Evolutionary conservation across 2,113 vertebrate genomes (phyloP).

Genomic region (Trichechus manatus): DNA sequence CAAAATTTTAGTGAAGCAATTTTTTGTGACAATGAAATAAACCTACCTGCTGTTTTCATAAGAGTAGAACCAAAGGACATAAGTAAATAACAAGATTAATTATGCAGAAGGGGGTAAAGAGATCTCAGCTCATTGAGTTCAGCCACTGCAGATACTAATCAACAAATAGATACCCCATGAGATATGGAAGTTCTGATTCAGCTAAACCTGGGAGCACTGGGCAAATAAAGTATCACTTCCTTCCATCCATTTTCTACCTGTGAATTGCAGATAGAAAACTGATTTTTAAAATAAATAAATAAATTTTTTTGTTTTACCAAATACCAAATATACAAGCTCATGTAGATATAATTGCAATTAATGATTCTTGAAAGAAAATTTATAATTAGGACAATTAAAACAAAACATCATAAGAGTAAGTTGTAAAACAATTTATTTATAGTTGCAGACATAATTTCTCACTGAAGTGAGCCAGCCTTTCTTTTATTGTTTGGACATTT

Average conservation of each 20-base stretch:
- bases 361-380: conserved; percentile 66
- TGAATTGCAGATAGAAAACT: background rate
- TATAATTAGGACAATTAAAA: conserved; percentile 45
- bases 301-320: conserved; percentile 32
- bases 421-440: conserved; percentile 55
- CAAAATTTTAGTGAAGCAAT: background rate
- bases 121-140: background rate
- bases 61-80: background rate
- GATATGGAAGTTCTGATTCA: background rate
- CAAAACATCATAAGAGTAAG: conserved; percentile 36
- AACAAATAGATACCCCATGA: background rate
- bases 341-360: background rate
- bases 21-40: background rate
- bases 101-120: background rate
- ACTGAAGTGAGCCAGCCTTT: conserved; percentile 43
- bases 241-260: background rate
- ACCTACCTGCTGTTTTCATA: background rate
- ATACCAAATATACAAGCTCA: conserved; percentile 50
- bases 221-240: background rate
- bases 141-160: background rate
- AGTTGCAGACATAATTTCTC: conserved; percentile 52
- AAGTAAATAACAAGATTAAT: background rate
- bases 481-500: conserved; percentile 43
- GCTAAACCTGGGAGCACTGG: background rate
- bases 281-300: conserved; percentile 6